These are phyloP conservation scores for Varanus komodoensis DNA, from an alignment of 2,113 vertebrate species.

Conservation along the genomic window DNA sequence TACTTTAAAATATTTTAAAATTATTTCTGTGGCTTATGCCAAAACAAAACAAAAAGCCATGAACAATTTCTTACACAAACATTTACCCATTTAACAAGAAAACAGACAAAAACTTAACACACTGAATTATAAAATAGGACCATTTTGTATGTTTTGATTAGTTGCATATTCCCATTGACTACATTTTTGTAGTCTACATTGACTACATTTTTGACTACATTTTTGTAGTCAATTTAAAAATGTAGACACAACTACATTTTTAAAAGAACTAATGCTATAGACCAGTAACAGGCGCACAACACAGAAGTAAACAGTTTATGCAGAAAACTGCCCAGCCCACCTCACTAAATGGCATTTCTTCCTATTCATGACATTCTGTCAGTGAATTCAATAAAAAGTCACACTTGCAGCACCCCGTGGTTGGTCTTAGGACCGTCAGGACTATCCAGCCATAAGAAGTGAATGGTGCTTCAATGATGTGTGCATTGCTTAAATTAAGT, in stretches of 20 bases:
- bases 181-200: too few species aligned
- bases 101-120: not conserved
- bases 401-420: conserved; percentile 33
- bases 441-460: conserved; percentile 35
- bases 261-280: not conserved
- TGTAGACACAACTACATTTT: not conserved
- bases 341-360: conserved; percentile 38
- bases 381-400: not conserved
- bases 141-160: not conserved
- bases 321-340: not conserved
- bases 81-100: not conserved
- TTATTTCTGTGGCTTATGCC: not conserved
- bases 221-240: too few species aligned
- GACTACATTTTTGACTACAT: too few species aligned
- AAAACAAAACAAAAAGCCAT: not conserved
- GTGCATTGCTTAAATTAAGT: conserved; percentile 46
- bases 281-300: not conserved
- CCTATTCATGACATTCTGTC: not conserved
- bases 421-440: conserved; percentile 61
- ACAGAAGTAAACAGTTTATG: conserved; percentile 21
- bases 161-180: not conserved
- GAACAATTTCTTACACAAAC: not conserved
- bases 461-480: conserved; percentile 49
- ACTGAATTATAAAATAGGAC: not conserved
- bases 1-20: not conserved